These are phyloP conservation scores for Sternotherus odoratus DNA, from an alignment of 2,797 vertebrate genomes.

Conservation along the genomic window DNA sequence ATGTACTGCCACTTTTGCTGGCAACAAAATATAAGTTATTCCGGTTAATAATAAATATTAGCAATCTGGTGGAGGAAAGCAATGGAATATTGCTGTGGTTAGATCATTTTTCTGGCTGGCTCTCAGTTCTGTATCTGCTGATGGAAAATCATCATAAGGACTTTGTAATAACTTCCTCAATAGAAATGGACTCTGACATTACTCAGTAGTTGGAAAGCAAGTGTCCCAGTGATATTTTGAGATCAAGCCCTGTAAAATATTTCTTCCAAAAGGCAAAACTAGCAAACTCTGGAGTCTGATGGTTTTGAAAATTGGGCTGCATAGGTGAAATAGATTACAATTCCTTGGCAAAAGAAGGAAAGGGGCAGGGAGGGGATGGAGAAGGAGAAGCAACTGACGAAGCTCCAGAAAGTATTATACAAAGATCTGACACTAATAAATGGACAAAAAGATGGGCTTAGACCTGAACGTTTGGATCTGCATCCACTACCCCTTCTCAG, in stretches of 20 bases:
- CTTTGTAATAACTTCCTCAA: conserved; percentile 2
- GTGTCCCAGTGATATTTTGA: background rate
- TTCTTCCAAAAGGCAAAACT: background rate
- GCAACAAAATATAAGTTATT: background rate
- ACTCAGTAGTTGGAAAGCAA: background rate
- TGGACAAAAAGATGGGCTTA: background rate
- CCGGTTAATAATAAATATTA: conserved; percentile 26
- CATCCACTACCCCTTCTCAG: too few species aligned
- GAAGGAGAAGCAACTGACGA: background rate
- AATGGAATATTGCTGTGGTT: background rate
- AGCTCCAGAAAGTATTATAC: background rate
- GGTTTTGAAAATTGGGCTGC: background rate
- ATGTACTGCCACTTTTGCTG: background rate
- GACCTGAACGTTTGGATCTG: background rate
- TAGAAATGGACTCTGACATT: background rate
- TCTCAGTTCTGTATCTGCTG: background rate
- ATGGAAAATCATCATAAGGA: conserved; percentile 9
- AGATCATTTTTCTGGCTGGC: background rate
- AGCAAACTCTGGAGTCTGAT: background rate
- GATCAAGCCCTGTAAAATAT: background rate
- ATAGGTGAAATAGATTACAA: background rate
- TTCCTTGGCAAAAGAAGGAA: background rate
- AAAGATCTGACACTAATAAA: background rate
- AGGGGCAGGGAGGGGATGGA: background rate
- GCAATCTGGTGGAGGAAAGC: background rate